Conservation (phyloP, 1,140 invertebrate genomes). For the Trinorchestia longiramus region DNA sequence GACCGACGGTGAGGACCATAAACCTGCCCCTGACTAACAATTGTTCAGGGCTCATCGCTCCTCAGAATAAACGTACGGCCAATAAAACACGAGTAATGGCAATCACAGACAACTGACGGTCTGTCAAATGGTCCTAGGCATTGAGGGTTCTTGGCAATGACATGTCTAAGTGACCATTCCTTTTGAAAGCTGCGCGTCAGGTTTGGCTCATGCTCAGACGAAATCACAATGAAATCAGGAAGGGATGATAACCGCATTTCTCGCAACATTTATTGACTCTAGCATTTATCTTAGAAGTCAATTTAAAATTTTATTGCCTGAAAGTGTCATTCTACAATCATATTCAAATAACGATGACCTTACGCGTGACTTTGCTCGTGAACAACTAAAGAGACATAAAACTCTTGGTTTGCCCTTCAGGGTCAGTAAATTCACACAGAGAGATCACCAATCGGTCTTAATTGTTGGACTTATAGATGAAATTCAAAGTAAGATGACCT, state of each 20-base stretch:
- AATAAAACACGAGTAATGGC: slow-evolving; percentile 28
- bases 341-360: neutral
- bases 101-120: slow-evolving; percentile 14
- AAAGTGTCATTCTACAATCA: neutral
- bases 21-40: slow-evolving; percentile 38
- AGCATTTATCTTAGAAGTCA: neutral
- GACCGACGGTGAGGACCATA: slow-evolving; percentile 16
- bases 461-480: slow-evolving; percentile 24
- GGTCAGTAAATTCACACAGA: neutral
- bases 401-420: neutral
- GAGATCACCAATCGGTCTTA: slow-evolving; percentile 37
- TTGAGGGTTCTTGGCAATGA: neutral
- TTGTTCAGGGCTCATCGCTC: slow-evolving; percentile 1
- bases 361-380: neutral
- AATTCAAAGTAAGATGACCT: slow-evolving; percentile 47
- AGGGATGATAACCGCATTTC: neutral
- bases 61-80: slow-evolving; percentile 8
- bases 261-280: neutral
- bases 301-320: neutral
- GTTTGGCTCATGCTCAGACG: neutral
- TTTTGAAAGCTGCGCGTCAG: neutral
- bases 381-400: neutral
- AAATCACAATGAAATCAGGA: neutral
- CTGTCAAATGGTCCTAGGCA: neutral
- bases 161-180: neutral